Percentiles rank a stretch among this genome's conserved stretches.
phyloP scores from a whole-genome alignment of 1,140 invertebrate genomes.

The Drosophila sp. region DNA sequence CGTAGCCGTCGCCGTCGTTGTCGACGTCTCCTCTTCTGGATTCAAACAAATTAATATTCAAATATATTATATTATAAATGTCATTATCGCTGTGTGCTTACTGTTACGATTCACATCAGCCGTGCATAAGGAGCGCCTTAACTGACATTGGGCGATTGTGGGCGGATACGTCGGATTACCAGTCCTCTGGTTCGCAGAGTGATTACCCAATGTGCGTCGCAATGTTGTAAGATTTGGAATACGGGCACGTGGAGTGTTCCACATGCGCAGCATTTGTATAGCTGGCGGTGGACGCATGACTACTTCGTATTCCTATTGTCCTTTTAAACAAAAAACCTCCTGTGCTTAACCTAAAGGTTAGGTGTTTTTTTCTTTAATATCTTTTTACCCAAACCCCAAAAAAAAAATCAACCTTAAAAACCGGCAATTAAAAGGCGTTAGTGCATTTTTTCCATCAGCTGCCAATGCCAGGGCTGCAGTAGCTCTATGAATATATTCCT shows the following conservation, averaged over 20 bases:
- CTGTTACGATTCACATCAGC: slow-evolving; percentile 10
- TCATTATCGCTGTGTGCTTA: background rate
- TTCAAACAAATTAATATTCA: background rate
- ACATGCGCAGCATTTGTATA: slow-evolving; percentile 54
- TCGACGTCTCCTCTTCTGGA: background rate
- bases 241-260: slow-evolving; percentile 44
- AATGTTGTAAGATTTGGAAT: slow-evolving; percentile 27
- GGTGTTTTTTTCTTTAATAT: background rate
- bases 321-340: slow-evolving; percentile 2
- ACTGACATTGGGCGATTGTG: background rate
- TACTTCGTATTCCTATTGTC: background rate
- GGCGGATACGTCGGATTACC: background rate
- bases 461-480: slow-evolving; percentile 4
- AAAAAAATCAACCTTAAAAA: slow-evolving; percentile 1
- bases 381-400: background rate
- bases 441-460: slow-evolving; percentile 7
- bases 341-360: slow-evolving; percentile 1
- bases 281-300: slow-evolving; percentile 50
- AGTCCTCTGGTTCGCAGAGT: background rate
- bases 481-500: background rate
- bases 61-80: background rate
- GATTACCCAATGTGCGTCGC: slow-evolving; percentile 45
- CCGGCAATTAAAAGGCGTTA: slow-evolving; percentile 9
- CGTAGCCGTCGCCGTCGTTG: background rate
- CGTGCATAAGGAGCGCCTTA: slow-evolving; percentile 17